These are phyloP conservation scores for Choloepus hoffmanni DNA, from an alignment of 2,113 vertebrate species.

Conservation along the genomic window DNA sequence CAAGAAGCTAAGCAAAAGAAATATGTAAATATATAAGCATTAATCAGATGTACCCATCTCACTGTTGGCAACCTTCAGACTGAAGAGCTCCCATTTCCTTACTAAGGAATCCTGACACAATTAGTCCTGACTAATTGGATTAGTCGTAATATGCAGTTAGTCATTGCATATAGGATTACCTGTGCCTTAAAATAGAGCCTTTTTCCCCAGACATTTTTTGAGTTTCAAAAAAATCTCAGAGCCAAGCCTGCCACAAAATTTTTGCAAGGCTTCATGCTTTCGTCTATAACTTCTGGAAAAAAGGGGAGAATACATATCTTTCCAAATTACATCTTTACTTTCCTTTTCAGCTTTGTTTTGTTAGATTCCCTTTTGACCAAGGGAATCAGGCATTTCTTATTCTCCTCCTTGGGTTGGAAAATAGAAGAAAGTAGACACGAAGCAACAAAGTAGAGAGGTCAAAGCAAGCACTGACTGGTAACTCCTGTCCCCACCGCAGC, in stretches of 20 bases:
- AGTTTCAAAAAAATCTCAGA: not conserved
- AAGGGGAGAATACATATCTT: not conserved
- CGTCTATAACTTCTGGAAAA: not conserved
- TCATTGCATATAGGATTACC: not conserved
- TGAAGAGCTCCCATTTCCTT: not conserved
- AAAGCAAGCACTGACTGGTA: not conserved
- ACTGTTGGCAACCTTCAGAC: not conserved
- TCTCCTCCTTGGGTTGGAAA: not conserved
- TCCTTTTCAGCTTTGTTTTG: not conserved
- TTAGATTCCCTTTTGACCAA: not conserved
- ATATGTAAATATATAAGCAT: not conserved
- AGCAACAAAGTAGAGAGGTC: rapidly evolving
- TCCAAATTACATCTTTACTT: slow-evolving; percentile 19
- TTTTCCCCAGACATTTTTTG: not conserved
- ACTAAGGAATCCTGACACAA: not conserved
- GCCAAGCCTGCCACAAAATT: not conserved
- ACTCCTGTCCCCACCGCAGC: not conserved
- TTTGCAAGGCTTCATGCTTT: not conserved
- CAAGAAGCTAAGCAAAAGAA: slow-evolving; percentile 31
- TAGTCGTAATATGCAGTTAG: too few species aligned
- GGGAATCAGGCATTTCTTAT: not conserved
- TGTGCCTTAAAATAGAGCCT: not conserved
- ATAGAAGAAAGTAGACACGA: not conserved
- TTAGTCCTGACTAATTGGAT: not conserved
- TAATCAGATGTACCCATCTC: not conserved